Base-by-base conservation (phyloP, 2,797 vertebrate genomes). In the Melanotaenia pygmaea region DNA sequence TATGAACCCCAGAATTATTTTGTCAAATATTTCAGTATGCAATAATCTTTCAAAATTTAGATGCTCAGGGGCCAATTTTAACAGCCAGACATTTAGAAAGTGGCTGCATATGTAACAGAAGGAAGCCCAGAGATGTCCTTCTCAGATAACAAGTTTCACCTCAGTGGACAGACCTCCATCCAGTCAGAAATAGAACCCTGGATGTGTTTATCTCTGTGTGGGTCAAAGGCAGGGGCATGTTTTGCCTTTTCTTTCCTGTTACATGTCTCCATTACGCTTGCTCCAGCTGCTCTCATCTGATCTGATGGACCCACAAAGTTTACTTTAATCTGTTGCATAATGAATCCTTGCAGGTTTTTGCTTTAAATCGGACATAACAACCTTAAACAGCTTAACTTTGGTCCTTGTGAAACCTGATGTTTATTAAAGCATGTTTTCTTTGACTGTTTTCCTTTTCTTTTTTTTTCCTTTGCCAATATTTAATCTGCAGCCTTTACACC, bases 241-340 rank as follows among this genome's bases (percentile, higher is more conserved):
- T 50, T 59, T 58, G 14, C 62, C 57, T 24, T 71, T 43, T 57
- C 22, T 20, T 63, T 71, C 69, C 47, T 10, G 54, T 76, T 54
- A 68, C 54, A 56, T 63, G 54, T 86, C 74, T 89, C 72, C 30
- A 32, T 80, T 72, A 70, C 75, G 71, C 75, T 74, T 67, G 0
- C 67, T 83, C 73, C 85, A 87, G 84, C 88, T 78, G 79, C 65
- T 84, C 65, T 72, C 54, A 50, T 72, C 79, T 32, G 70, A 82
- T 60, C 43, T 0, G 14, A 37, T 65, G 54, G 40, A 70, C 61
- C 47, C 45, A 61, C 61, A 1, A 47, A 72, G 67, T 77, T 74
- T 59, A 38, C 30, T 62, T 64, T n/a, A 38, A 72, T 79, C 40
- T n/a, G 0, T 35, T 20, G 13, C 11, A 54, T 35, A 18, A 70